Base-by-base conservation (phyloP, 2,113 vertebrate species). In the Lamprotornis superbus region DNA sequence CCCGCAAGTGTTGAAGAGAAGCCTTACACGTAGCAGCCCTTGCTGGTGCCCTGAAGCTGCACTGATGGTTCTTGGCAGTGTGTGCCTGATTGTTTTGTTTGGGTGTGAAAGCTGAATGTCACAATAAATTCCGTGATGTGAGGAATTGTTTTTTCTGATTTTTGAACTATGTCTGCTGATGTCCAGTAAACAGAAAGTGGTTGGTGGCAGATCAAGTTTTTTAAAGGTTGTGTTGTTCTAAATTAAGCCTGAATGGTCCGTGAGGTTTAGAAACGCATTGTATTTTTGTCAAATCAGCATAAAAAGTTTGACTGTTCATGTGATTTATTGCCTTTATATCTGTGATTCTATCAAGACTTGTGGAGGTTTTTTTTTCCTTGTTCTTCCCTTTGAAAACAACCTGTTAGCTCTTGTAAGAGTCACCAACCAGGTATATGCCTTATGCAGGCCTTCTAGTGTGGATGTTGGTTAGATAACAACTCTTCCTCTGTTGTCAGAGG, bases 341-440 rank as follows among this genome's bases (percentile, higher is more conserved):
- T 75, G 33, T 63, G 27, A 35, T 52, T 69, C 35, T 65, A 35
- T 21, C 50, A 69, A 42, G 67, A n/a, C 31, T 30, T 73, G 20
- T 28, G 46, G 23, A 49, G 15, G 1, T 23, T 11, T 39, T 25
- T 52, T 44, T 52, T 10, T 22, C 3, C 37, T 44, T 10, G 8
- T 35, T 22, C 3, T 14, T 25, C 7, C 6, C 9, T 37, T 64
- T 68, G 53, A 49, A 82, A 86, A 40, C 24, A 68, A 71, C 23
- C 23, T 75, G 7, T 65, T 78, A 60, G 33, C 47, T 89, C 40
- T 89, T 55, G 11, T 3, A 24, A 59, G 50, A 59, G 60, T 67
- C 42, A 21, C 16, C 21, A n/a, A 2, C 69, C 0, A 2, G 17
- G 12, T 50, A 11, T 21, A 13, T 6, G 6, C 10, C 5, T 33